phyloP scores from a whole-genome alignment of 2,797 vertebrate genomes.

The Trichosurus vulpecula region DNA sequence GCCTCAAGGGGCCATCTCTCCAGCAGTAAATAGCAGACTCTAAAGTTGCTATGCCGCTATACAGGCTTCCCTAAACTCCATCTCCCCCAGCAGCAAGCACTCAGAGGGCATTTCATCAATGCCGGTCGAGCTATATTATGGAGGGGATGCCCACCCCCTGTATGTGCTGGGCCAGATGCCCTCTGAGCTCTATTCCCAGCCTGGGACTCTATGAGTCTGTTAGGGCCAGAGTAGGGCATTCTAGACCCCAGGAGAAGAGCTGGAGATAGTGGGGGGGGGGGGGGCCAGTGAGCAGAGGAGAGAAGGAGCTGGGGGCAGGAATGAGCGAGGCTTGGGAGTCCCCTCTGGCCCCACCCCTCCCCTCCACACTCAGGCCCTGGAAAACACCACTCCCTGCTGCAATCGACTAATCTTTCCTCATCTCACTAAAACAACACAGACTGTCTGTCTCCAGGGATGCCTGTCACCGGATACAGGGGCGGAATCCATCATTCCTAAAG shows the following conservation, averaged over 20 bases:
- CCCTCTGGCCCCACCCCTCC: not conserved
- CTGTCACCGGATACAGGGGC: conserved; percentile 80
- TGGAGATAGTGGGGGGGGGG: not conserved
- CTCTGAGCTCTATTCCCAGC: not conserved
- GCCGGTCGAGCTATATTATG: not conserved
- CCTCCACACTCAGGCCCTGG: not conserved
- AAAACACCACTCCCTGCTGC: not conserved
- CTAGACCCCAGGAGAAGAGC: not conserved
- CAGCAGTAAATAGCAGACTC: not conserved
- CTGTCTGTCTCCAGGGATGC: conserved; percentile 82
- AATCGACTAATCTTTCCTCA: conserved; percentile 76
- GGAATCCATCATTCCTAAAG: conserved; percentile 80
- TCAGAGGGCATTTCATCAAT: not conserved
- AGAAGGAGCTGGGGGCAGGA: not conserved
- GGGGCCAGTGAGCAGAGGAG: not conserved
- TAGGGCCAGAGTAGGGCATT: not conserved
- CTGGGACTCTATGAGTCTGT: not conserved
- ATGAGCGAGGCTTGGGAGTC: not conserved
- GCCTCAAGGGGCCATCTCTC: not conserved
- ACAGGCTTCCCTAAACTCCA: not conserved
- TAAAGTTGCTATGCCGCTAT: not conserved
- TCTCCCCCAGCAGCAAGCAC: not conserved
- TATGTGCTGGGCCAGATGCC: not conserved
- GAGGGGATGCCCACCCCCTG: not conserved
- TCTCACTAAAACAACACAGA: conserved; percentile 82